A percentile compares a stretch with the other conserved stretches of the same genome.
Conservation (phyloP, 2,113 vertebrate species). For the Seriola quinqueradiata region DNA sequence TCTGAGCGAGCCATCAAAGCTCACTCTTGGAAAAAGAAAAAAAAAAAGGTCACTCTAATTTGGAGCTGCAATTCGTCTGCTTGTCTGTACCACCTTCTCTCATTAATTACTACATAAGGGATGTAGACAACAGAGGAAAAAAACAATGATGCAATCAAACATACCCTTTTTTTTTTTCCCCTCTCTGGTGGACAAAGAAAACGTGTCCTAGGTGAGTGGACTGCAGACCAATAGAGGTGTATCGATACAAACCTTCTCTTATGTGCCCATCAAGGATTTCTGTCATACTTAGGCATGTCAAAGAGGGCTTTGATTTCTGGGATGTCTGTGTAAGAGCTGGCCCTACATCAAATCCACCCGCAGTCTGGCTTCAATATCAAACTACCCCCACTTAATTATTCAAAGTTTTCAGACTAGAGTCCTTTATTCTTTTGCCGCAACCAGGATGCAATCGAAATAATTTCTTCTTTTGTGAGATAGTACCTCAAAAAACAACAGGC, state of each 20-base stretch:
- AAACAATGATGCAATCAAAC: slow-evolving; percentile 41
- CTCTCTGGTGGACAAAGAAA: slow-evolving; percentile 14
- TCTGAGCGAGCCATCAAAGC: slow-evolving; percentile 26
- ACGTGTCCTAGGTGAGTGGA: slow-evolving; percentile 31
- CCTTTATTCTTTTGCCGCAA: slow-evolving; percentile 25
- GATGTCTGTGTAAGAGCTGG: slow-evolving; percentile 42
- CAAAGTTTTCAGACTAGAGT: slow-evolving; percentile 34
- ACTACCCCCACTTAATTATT: slow-evolving; percentile 56
- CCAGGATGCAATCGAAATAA: slow-evolving; percentile 8
- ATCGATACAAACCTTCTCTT: slow-evolving; percentile 51
- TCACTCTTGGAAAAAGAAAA: background rate
- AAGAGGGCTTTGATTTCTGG: slow-evolving; percentile 64
- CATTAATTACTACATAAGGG: slow-evolving; percentile 16
- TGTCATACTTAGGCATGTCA: slow-evolving; percentile 48
- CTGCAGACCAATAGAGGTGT: background rate
- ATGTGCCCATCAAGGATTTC: slow-evolving; percentile 54
- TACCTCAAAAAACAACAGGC: background rate
- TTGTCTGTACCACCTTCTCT: background rate
- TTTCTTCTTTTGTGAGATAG: slow-evolving; percentile 9
- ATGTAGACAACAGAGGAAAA: slow-evolving; percentile 10
- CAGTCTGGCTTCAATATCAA: slow-evolving; percentile 48
- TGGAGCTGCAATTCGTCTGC: slow-evolving; percentile 5
- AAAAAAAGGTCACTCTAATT: slow-evolving; percentile 21
- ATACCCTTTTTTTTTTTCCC: background rate
- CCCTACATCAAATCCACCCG: slow-evolving; percentile 53